phyloP scores from a whole-genome alignment of 2,888 invertebrate species.

The Zaprionus bogoriensis region DNA sequence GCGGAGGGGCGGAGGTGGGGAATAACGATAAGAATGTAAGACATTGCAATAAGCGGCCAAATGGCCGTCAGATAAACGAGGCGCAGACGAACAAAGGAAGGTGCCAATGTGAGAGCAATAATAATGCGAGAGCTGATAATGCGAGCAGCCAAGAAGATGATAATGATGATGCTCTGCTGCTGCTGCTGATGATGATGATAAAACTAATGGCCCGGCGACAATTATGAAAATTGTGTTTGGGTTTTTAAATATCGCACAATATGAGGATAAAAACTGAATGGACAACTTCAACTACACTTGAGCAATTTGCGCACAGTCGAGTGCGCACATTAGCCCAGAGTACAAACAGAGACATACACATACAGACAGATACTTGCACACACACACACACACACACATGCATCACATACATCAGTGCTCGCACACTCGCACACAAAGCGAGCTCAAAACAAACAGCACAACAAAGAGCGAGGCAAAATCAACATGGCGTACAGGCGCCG shows the following conservation, averaged over 20 bases:
- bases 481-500: conserved; percentile 73
- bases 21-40: conserved; percentile 76
- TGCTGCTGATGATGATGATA: conserved; percentile 51
- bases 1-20: conserved; percentile 15
- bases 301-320: conserved; percentile 78
- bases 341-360: conserved; percentile 40
- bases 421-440: conserved; percentile 14
- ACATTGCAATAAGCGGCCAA: conserved; percentile 71
- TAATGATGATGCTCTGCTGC: conserved; percentile 22
- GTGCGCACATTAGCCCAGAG: conserved; percentile 75
- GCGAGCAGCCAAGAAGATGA: conserved; percentile 4
- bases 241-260: conserved; percentile 39
- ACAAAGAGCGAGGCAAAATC: conserved; percentile 60
- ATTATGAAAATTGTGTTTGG: conserved; percentile 65
- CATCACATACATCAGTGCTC: conserved; percentile 15
- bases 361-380: conserved; percentile 18
- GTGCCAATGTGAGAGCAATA: conserved; percentile 71
- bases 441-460: conserved; percentile 47
- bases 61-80: conserved; percentile 63
- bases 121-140: conserved; percentile 55
- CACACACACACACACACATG: conserved; percentile 17
- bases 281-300: conserved; percentile 74
- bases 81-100: conserved; percentile 46
- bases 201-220: conserved; percentile 68
- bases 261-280: conserved; percentile 36